phyloP scores from a whole-genome alignment of 1,140 invertebrate genomes.

The Bombus difficillimus region DNA sequence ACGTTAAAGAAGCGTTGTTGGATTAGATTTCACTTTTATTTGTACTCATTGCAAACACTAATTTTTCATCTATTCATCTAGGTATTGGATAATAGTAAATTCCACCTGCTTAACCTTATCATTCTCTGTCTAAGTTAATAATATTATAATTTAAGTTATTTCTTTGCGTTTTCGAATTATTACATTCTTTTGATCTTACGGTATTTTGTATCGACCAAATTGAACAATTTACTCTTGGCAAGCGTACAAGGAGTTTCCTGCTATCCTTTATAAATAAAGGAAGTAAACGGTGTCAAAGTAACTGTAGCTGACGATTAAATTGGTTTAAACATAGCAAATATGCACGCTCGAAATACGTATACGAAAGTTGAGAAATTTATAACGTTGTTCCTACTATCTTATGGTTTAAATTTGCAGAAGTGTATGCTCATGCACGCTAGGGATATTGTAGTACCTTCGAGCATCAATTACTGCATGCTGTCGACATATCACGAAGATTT shows the following conservation, averaged over 20 bases:
- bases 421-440: constrained; percentile 54
- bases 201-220: neutral
- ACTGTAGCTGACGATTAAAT: neutral
- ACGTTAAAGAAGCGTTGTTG: too few species aligned
- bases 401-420: constrained; percentile 45
- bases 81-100: too few species aligned
- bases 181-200: too few species aligned
- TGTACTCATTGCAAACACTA: too few species aligned
- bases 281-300: neutral
- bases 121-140: too few species aligned
- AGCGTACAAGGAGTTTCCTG: neutral
- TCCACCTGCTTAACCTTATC: too few species aligned
- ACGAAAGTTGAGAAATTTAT: neutral
- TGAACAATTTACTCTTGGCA: neutral
- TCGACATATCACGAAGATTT: constrained; percentile 40
- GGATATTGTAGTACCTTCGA: constrained; percentile 10
- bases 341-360: neutral
- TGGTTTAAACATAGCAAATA: neutral
- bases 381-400: constrained; percentile 38
- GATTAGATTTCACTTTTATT: too few species aligned
- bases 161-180: too few species aligned
- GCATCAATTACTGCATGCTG: neutral
- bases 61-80: too few species aligned
- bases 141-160: too few species aligned
- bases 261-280: neutral